Evolutionary conservation across 2,113 vertebrate species (phyloP), one percentile per base, ranked within the genome.

Genomic region (Rhea pennata): DNA sequence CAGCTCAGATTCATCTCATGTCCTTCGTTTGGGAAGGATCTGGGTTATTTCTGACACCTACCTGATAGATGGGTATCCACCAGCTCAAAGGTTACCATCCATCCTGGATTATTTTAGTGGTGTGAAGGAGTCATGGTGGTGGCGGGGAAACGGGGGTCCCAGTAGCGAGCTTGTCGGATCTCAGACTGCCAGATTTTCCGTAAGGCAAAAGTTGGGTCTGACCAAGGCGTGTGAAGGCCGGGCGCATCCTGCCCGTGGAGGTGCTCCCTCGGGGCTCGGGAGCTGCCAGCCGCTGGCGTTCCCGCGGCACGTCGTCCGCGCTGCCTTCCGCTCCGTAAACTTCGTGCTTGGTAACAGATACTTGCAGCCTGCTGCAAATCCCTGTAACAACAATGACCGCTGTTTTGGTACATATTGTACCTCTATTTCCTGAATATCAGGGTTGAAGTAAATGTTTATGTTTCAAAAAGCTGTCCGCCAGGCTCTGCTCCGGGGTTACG

Each of bases 61-160:
- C n/a, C 26, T 62, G 50, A 44, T 82, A 73, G 44, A 42, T 17
- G 40, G 26, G 33, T 33, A 40, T 84, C 86, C 36, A 87, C 36
- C 36, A 59, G 42, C 74, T 86, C 67, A 58, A 58, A 90, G 26
- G 17, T 92, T 90, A 70, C 53, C 29, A 31, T 36, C 54, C 89
- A 62, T 71, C 67, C 59, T 73, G 58, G 50, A 29, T 85, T 94
- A 22, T 84, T 80, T 90, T 86, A 51, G 79, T 72, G 24, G 26
- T 83, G 54, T 44, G 51, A 71, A 69, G 20, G 12, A 42, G 53
- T 36, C 36, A 36, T 6, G 36, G 36, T 51, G 39, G 51, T 0
- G 1, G 16, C 1, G 29, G 56, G 5, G 5, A 12, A 3, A 21
- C 16, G 3, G 56, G 19, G 31, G 56, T 21, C 56, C 56, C 9